phyloP scores from a whole-genome alignment of 2,888 invertebrate species.

The Ochlodes sylvanus region DNA sequence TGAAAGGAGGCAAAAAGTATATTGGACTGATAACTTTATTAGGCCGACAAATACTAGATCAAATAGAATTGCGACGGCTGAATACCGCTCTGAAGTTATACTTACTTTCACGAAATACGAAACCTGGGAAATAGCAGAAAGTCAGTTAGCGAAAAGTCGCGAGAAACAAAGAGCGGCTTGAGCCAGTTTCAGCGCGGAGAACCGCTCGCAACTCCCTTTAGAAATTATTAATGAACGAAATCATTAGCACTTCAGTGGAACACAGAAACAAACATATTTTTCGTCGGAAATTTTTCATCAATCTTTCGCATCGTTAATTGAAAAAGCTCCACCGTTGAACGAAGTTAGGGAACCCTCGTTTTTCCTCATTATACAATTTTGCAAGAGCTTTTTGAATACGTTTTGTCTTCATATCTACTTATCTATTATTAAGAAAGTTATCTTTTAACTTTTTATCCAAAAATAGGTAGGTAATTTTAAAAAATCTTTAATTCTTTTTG shows the following conservation, averaged over 20 bases:
- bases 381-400: slow-evolving; percentile 15
- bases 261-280: slow-evolving; percentile 39
- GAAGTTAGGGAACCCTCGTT: slow-evolving; percentile 24
- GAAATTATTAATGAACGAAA: slow-evolving; percentile 49
- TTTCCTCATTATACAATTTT: slow-evolving; percentile 28
- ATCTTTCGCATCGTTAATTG: slow-evolving; percentile 37
- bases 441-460: no score
- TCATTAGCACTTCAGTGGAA: slow-evolving; percentile 43
- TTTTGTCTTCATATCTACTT: slow-evolving; percentile 9
- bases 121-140: slow-evolving; percentile 37
- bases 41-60: no score
- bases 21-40: no score
- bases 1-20: no score
- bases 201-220: slow-evolving; percentile 42
- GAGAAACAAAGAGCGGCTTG: slow-evolving; percentile 45
- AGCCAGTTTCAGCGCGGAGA: slow-evolving; percentile 39
- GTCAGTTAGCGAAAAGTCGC: slow-evolving; percentile 42
- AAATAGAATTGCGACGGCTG: not conserved
- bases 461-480: no score
- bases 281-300: slow-evolving; percentile 31
- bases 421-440: not conserved
- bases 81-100: slow-evolving; percentile 25
- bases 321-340: slow-evolving; percentile 30
- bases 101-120: slow-evolving; percentile 26
- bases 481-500: no score